Percentiles rank a stretch among this genome's conserved stretches.
phyloP scores from a whole-genome alignment of 2,113 vertebrate genomes.

The Rhizomys pruinosus region DNA sequence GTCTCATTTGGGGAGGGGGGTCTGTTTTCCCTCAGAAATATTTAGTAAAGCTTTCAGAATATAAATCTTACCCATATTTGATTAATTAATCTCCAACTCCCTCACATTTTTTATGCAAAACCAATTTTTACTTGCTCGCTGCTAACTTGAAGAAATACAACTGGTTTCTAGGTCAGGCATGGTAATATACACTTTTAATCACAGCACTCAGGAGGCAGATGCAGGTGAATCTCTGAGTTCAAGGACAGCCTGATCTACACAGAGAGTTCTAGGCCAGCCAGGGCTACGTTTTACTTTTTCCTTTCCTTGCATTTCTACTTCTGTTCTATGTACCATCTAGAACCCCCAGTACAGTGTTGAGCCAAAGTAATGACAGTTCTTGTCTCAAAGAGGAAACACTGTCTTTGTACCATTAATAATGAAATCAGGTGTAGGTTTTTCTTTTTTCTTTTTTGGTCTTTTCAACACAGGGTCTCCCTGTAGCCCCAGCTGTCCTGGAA shows the following conservation, averaged over 20 bases:
- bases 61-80: not conserved
- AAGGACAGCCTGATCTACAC: too few species aligned
- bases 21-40: not conserved
- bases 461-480: too few species aligned
- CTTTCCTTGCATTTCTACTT: not conserved
- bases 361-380: not conserved
- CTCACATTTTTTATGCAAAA: not conserved
- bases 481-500: too few species aligned
- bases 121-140: not conserved
- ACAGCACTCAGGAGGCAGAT: too few species aligned
- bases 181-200: too few species aligned
- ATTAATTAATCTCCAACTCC: not conserved
- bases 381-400: not conserved
- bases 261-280: too few species aligned
- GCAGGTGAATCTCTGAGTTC: too few species aligned
- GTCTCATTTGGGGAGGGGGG: too few species aligned
- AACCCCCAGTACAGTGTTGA: not conserved
- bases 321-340: not conserved
- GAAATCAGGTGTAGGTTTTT: not conserved
- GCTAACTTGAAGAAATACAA: not conserved
- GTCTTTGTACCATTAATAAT: not conserved
- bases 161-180: not conserved
- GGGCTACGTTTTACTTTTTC: not conserved
- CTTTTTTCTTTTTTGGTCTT: too few species aligned
- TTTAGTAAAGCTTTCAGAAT: not conserved